Evolutionary conservation across 2,797 vertebrate genomes (phyloP), one percentile per base, ranked within the genome.

Genomic region (Discoglossus pictus): DNA sequence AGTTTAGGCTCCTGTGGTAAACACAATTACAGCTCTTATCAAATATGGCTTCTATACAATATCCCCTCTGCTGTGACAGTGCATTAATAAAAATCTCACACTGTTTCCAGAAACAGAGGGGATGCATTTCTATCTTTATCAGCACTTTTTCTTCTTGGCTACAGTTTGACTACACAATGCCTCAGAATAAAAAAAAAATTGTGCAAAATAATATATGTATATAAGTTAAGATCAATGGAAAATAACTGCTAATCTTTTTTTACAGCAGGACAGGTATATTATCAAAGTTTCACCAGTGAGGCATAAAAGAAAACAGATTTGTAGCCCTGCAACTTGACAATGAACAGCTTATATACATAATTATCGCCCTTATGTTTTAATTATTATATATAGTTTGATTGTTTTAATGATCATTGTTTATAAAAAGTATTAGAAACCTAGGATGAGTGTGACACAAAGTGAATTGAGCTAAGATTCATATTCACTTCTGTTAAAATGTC

Each of bases 21-120:
- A 53, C 42, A 63, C 72, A 71, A 78, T 76, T 72, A 74, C 50
- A 31, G 21, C 58, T 55, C 61, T 77, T 74, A 74, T 73, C 51
- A 65, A 73, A 74, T 23, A 50, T 61, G 21, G 52, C 56, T 7
- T 51, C 61, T 34, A 44, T 44, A 55, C 31, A 64, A 51, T 54
- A 75, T 77, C 53, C 72, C 54, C n/a, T 18, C 17, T 68, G 7
- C 61, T 70, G 62, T 31, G 59, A 66, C 35, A 56, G 61, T 52
- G 61, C 6, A 60, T 73, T 71, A 75, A 64, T 63, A 74, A 64
- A 55, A 73, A 39, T 71, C 61, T 75, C 68, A 39, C 0, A 65
- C 48, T 62, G n/a, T 7, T 67, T 70, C 24, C 46, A 39, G 39
- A 48, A 56, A 51, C 12, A 9, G 11, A 59, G 23, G 25, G 75